Evolutionary conservation across 1,140 invertebrate species (phyloP), one percentile per base, ranked within the genome.

Genomic region (Marisa cornuarietis): DNA sequence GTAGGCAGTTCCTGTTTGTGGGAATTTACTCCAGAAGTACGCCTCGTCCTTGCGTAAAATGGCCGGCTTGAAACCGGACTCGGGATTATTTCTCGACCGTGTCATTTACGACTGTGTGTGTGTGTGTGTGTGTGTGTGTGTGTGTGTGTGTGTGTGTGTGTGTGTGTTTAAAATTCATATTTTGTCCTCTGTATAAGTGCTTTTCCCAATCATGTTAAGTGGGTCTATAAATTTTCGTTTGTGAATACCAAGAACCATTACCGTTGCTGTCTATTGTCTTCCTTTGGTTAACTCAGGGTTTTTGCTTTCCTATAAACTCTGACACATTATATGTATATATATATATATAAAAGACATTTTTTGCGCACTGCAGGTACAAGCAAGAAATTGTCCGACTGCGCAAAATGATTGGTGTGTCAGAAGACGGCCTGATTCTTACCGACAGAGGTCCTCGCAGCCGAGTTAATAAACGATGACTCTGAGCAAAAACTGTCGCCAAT

Each of bases 341-440:
- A 20, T 31, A 69, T 66, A n/a, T 22, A n/a, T 52, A 18, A 52
- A 3, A 80, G 31, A 51, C 51, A 3, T n/a, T 76, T 51, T 81
- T 79, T 68, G 24, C 63, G 58, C 69, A 51, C 79, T 82, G 42
- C 79, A 90, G 89, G 58, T 90, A 90, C 80, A 90, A 89, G 81
- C 82, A 88, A 69, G 89, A 90, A 76, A 85, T 90, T 31, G 72
- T 87, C 7, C 84, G 85, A 66, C 80, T 90, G 54, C 83, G 88
- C 31, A 83, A 81, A 68, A 79, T 87, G 78, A 71, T 88, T 22
- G 88, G 88, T n/a, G 85, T 87, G 78, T 84, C 88, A 66, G 85
- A 87, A 71, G 86, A 88, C 31, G 84, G 83, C 42, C 76, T 73
- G n/a, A 42, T 80, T 9, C 62, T 83, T 7, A 83, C 83, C 16